A percentile compares a stretch with the other conserved stretches of the same genome.
phyloP scores from a whole-genome alignment of 2,113 vertebrate species.

The Vulpes lagopus region DNA sequence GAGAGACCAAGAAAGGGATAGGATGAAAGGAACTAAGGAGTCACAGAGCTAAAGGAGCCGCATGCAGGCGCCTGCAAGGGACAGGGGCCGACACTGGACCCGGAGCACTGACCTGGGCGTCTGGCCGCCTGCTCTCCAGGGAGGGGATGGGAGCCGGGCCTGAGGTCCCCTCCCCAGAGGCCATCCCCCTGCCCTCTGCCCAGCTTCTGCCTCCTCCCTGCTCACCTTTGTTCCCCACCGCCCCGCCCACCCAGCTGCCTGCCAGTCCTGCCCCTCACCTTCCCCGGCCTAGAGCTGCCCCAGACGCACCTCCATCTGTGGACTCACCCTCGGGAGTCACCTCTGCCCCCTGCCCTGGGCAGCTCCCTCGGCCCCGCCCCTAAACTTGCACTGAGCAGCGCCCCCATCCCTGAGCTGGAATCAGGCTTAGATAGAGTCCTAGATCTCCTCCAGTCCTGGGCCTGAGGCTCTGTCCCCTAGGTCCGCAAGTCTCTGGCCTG shows the following conservation, averaged over 20 bases:
- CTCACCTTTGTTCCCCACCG: slow-evolving; percentile 69
- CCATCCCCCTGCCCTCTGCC: slow-evolving; percentile 27
- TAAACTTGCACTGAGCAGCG: not conserved
- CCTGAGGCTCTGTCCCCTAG: not conserved
- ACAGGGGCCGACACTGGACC: not conserved
- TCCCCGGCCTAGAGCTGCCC: not conserved
- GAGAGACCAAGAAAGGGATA: not conserved
- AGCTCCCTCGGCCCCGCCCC: not conserved
- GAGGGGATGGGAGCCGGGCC: slow-evolving; percentile 6
- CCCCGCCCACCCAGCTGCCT: not conserved
- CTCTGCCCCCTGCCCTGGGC: not conserved
- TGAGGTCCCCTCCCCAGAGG: not conserved
- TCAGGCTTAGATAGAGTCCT: not conserved
- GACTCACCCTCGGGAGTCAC: not conserved
- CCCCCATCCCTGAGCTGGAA: not conserved
- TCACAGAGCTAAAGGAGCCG: not conserved
- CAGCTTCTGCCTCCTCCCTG: not conserved
- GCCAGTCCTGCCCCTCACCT: not conserved
- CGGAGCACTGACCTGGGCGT: slow-evolving; percentile 65
- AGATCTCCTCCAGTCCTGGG: not conserved
- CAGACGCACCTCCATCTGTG: not conserved
- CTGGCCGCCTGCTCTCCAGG: slow-evolving; percentile 50
- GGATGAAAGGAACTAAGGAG: not conserved
- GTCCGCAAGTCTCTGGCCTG: not conserved
- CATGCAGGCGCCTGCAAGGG: not conserved